Percentiles rank a stretch among this genome's conserved stretches.
Conservation (phyloP, 1,140 invertebrate species). For the Olivierus martensii region DNA sequence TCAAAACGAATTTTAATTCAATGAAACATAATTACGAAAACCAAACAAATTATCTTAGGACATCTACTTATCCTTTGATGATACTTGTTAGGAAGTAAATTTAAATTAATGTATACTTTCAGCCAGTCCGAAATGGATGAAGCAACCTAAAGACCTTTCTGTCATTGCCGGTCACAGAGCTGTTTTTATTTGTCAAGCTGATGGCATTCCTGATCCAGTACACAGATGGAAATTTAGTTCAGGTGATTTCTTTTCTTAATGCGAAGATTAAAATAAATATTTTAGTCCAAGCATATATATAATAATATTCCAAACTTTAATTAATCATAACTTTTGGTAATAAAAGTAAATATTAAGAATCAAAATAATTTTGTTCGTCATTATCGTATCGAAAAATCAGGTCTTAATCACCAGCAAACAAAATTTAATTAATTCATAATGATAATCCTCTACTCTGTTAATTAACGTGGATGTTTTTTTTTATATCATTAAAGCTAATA, state of each 20-base stretch:
- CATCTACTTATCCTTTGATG: too few relatives aligned
- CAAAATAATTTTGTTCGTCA: background rate
- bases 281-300: background rate
- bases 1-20: too few relatives aligned
- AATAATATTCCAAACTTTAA: background rate
- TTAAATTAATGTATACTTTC: background rate
- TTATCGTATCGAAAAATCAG: too few relatives aligned
- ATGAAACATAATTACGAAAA: too few relatives aligned
- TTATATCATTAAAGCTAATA: too few relatives aligned
- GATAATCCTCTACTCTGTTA: too few relatives aligned
- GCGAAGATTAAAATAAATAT: background rate
- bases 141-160: conserved; percentile 12
- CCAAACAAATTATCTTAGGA: too few relatives aligned
- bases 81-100: too few relatives aligned
- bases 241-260: conserved; percentile 9
- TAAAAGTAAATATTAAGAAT: background rate
- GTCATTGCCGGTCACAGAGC: conserved; percentile 12
- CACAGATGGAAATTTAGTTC: conserved; percentile 22
- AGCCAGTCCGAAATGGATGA: conserved; percentile 19
- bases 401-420: too few relatives aligned
- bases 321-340: background rate
- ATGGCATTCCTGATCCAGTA: conserved; percentile 21
- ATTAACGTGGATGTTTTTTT: too few relatives aligned
- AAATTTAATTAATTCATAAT: too few relatives aligned
- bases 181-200: conserved; percentile 21